Conservation (phyloP, 2,797 vertebrate species). For the Babyrousa celebensis region DNA sequence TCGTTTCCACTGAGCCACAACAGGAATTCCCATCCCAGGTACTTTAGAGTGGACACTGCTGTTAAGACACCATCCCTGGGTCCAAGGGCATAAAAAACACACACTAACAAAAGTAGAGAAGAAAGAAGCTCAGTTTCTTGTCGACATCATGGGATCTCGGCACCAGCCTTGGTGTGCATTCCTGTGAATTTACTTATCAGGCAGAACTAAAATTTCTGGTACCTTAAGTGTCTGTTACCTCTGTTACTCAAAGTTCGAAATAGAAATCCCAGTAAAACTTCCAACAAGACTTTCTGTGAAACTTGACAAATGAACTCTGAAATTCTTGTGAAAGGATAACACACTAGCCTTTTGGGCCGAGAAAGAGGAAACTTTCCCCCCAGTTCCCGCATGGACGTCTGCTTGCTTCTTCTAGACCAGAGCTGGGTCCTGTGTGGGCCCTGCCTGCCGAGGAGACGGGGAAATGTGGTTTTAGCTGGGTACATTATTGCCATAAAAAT, state of each 20-base stretch:
- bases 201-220: constrained; percentile 3
- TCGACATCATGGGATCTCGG: neutral
- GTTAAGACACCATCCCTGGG: neutral
- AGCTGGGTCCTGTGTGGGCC: neutral
- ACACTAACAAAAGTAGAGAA: neutral
- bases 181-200: neutral
- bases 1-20: too few relatives aligned
- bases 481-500: neutral
- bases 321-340: constrained; percentile 8
- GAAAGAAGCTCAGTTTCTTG: neutral
- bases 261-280: neutral
- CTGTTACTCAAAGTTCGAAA: neutral
- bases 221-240: neutral
- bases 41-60: neutral
- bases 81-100: neutral
- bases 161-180: neutral
- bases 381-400: too few relatives aligned
- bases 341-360: neutral
- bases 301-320: constrained; percentile 17
- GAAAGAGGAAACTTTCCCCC: neutral
- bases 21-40: neutral
- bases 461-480: neutral
- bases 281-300: constrained; percentile 24
- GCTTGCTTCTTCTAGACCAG: neutral
- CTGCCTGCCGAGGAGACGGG: neutral